phyloP scores from a whole-genome alignment of 1,140 invertebrate species.

The Marisa cornuarietis region DNA sequence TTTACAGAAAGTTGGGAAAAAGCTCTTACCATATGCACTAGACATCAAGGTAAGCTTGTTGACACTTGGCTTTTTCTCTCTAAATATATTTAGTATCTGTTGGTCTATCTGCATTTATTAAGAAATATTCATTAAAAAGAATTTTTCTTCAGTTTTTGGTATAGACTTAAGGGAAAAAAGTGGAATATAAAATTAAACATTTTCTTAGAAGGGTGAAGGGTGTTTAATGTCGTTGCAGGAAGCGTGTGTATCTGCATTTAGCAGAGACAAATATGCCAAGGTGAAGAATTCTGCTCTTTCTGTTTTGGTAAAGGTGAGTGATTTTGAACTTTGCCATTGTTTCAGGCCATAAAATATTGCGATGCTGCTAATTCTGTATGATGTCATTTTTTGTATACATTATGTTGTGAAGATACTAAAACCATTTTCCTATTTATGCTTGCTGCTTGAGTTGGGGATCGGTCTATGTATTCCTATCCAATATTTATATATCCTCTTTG shows the following conservation, averaged over 20 bases:
- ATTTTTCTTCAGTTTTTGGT: not conserved
- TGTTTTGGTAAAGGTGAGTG: constrained; percentile 57
- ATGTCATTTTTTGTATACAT: not conserved
- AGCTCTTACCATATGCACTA: constrained; percentile 54
- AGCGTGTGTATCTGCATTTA: constrained; percentile 54
- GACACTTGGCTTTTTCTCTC: not conserved
- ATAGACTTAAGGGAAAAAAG: no score
- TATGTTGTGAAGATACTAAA: no score
- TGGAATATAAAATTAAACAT: no score
- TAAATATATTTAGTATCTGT: not conserved
- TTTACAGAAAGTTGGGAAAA: constrained; percentile 51
- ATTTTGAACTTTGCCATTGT: no score
- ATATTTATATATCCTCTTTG: no score
- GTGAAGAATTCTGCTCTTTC: constrained; percentile 58
- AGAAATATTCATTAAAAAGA: not conserved
- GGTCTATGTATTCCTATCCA: no score
- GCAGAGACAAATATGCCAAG: constrained; percentile 55
- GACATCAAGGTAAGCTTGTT: constrained; percentile 56
- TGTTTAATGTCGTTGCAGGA: constrained; percentile 43
- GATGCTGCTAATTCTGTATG: no score
- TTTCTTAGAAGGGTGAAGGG: no score
- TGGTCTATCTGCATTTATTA: not conserved
- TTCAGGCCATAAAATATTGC: no score
- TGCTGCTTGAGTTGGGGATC: no score
- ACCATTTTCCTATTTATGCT: no score